Evolutionary conservation across 2,113 vertebrate genomes (phyloP), one percentile per base, ranked within the genome.

Genomic region (Fregata magnificens): DNA sequence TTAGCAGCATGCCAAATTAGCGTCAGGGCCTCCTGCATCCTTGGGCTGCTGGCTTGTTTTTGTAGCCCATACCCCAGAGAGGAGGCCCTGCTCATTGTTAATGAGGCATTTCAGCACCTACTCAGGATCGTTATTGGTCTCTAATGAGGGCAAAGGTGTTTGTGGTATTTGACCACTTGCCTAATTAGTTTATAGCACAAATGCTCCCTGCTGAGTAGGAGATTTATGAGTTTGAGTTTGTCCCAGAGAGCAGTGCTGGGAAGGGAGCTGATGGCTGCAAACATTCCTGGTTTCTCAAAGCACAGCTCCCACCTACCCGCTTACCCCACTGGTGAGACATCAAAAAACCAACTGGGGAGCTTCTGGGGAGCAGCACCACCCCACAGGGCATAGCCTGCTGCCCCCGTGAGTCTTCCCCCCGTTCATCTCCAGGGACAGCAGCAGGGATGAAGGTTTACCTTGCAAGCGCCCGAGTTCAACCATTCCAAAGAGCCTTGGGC

Each of bases 61-160:
- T 66, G 90, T 42, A 67, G 92, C 53, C 24, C n/a, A 3, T 6
- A 3, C 17, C 56, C 61, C 32, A 10, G 70, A 45, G 62, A 81
- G 65, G 38, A 56, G 58, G 63, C 45, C 24, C 83, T 47, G 36
- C 80, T 80, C 82, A 0, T 31, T 26, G 79, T 19, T 92, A 90
- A 84, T 40, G 82, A 92, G 93, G 78, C 69, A 69, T 86, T 92
- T 72, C n/a, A 82, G 20, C 96, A 87, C 70, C 84, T 94, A 67
- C 92, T 67, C 18, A 6, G 58, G 47, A n/a, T 55, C 49, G 1
- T 45, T 45, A 69, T 31, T 59, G 89, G 82, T 74, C 90, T 52
- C 89, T 96, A 84, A 93, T 21, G 93, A 94, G 93, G 80, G 31
- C 49, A 38, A 80, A 79, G 86, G 66, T n/a, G 85, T 81, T 21